Conservation (phyloP, 2,888 invertebrate species). For the Tenthredo distinguenda region DNA sequence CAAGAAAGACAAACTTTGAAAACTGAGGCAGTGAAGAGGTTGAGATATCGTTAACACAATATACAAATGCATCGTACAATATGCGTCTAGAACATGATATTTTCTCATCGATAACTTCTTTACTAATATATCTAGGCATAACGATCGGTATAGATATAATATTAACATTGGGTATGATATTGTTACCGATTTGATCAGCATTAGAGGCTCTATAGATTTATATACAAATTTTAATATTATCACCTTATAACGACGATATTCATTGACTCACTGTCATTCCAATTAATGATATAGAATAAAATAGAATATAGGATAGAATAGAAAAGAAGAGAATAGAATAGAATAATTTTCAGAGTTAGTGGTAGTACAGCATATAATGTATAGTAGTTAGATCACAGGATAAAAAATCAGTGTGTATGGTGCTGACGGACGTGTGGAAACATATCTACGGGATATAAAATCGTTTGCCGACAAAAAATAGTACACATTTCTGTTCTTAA, state of each 20-base stretch:
- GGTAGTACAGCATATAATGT: conserved; percentile 42
- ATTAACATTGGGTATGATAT: conserved; percentile 34
- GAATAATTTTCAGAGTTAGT: conserved; percentile 53
- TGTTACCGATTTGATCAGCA: conserved; percentile 46
- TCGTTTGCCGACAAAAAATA: not conserved
- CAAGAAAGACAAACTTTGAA: not conserved
- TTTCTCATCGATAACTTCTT: conserved; percentile 35
- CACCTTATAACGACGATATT: conserved; percentile 18
- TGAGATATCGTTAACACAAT: conserved; percentile 4
- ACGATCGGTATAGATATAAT: conserved; percentile 13
- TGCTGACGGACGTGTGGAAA: conserved; percentile 15
- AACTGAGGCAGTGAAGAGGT: conserved; percentile 22
- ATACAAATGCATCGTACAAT: conserved; percentile 32
- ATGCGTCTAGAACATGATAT: conserved; percentile 25
- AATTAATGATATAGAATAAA: not conserved
- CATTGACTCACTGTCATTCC: conserved; percentile 21
- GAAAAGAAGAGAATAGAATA: conserved; percentile 51
- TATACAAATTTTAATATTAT: conserved; percentile 18
- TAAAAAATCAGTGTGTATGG: conserved; percentile 17
- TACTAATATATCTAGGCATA: not conserved
- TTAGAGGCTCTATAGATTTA: conserved; percentile 40
- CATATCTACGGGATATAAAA: not conserved
- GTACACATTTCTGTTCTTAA: not conserved
- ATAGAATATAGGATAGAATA: conserved; percentile 53
- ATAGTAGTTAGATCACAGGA: conserved; percentile 55